phyloP scores from a whole-genome alignment of 2,797 vertebrate species.

The Ispidina picta region DNA sequence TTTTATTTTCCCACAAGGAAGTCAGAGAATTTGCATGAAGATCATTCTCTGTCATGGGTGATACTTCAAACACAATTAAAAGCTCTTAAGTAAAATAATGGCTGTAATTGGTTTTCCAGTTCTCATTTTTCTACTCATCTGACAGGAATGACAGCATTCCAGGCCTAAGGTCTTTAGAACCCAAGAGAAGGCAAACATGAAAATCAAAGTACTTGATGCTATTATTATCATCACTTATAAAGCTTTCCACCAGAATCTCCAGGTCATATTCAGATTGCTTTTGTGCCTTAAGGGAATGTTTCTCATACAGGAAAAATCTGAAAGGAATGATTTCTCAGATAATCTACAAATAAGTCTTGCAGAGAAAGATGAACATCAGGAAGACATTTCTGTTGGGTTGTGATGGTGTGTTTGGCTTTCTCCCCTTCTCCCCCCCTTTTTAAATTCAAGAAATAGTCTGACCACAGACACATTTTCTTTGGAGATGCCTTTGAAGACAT shows the following conservation, averaged over 20 bases:
- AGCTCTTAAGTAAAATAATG: neutral
- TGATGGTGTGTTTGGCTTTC: too few relatives aligned
- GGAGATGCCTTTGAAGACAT: neutral
- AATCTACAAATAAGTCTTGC: neutral
- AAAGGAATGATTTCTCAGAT: neutral
- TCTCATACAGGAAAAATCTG: neutral
- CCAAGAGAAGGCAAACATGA: neutral
- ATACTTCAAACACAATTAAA: neutral
- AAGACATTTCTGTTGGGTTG: neutral
- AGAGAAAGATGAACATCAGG: neutral
- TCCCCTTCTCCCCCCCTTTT: rapidly evolving
- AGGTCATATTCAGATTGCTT: neutral
- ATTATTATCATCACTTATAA: neutral
- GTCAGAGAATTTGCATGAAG: neutral
- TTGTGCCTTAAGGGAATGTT: neutral
- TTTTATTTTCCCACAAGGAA: too few relatives aligned
- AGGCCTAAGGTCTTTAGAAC: neutral
- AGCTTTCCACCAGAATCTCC: neutral
- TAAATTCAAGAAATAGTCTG: neutral
- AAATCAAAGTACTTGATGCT: neutral
- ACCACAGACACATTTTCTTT: neutral
- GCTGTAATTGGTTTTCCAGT: neutral
- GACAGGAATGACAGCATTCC: neutral
- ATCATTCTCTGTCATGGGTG: neutral
- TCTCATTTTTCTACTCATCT: neutral